Evolutionary conservation across 2,113 vertebrate genomes (phyloP).

Genomic region (Leptosomus discolor): DNA sequence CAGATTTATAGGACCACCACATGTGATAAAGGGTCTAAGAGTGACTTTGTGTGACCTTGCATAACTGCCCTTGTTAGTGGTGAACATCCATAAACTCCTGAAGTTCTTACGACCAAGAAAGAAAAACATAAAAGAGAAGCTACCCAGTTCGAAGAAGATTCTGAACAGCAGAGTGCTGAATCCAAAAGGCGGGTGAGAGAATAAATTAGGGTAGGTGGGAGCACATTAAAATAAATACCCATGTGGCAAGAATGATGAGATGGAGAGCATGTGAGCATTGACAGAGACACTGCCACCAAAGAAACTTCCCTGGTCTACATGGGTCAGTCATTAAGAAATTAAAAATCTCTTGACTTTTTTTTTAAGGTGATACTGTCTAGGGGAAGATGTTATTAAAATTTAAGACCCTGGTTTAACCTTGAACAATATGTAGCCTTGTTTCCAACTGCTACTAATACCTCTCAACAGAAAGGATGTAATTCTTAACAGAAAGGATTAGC

Average conservation of each 20-base stretch:
- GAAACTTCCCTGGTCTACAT: neutral
- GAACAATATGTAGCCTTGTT: neutral
- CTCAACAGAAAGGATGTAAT: neutral
- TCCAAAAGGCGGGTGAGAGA: neutral
- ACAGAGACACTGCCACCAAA: neutral
- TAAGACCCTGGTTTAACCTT: neutral
- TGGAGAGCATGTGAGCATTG: too few species aligned
- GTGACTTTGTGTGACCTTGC: neutral
- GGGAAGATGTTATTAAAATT: neutral
- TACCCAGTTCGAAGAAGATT: neutral
- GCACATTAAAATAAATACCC: neutral
- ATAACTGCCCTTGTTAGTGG: neutral
- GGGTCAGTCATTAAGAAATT: neutral
- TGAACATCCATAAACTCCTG: neutral
- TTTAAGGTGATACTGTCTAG: neutral
- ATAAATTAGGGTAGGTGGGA: neutral
- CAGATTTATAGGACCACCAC: neutral
- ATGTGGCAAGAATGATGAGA: neutral
- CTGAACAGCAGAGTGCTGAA: neutral
- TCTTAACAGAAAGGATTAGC: neutral
- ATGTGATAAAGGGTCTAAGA: neutral
- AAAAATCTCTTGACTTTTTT: neutral
- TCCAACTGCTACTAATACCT: neutral
- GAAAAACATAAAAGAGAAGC: neutral
- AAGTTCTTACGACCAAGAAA: neutral